Conservation (phyloP, 2,113 vertebrate genomes). For the Desmodus rotundus region DNA sequence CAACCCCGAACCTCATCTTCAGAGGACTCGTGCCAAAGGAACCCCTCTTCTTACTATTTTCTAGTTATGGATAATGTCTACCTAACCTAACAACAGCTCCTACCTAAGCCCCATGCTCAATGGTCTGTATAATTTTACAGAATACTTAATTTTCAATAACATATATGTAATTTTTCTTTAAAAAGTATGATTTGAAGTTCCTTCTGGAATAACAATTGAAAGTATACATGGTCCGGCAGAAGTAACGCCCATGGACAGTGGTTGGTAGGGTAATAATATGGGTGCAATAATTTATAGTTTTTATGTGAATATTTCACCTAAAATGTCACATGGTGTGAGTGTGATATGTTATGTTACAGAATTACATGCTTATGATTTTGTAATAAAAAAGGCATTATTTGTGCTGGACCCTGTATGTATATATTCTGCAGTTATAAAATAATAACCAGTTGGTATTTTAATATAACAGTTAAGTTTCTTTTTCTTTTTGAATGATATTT, state of each 20-base stretch:
- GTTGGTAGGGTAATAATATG: no score
- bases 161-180: background rate
- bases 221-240: no score
- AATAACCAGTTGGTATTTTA: background rate
- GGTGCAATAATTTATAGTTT: no score
- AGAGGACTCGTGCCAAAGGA: background rate
- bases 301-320: no score
- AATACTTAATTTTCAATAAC: conserved; percentile 5
- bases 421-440: background rate
- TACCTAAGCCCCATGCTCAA: background rate
- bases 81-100: background rate
- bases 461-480: background rate
- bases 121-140: background rate
- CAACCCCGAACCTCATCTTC: background rate
- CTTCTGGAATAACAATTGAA: background rate
- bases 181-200: background rate
- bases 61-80: background rate
- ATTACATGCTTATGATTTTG: no score
- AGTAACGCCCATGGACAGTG: no score
- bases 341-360: no score
- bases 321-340: no score
- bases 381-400: no score
- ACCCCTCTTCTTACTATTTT: background rate
- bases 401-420: background rate
- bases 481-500: background rate